These are phyloP conservation scores for Dromococcyx pavoninus DNA, from an alignment of 2,797 vertebrate species.

Conservation along the genomic window DNA sequence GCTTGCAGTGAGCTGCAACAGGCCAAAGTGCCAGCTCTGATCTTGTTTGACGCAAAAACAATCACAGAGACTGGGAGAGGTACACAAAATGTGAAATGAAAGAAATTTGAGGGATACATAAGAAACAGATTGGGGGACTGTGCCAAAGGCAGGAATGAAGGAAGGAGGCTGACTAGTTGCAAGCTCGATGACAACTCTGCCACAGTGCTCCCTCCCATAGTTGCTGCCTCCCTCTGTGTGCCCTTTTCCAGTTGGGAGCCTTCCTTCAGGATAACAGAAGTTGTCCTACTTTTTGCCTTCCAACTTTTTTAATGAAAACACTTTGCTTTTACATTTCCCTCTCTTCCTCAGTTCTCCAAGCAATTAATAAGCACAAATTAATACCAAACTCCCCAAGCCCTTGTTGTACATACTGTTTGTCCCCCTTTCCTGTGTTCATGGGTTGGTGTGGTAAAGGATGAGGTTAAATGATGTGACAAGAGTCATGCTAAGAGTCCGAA, in stretches of 20 bases:
- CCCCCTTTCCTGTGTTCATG: neutral
- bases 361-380: conserved; percentile 27
- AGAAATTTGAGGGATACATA: neutral
- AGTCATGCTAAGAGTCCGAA: neutral
- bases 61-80: neutral
- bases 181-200: neutral
- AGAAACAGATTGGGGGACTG: neutral
- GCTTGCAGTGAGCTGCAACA: neutral
- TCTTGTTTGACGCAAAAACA: neutral
- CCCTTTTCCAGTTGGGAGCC: neutral
- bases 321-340: neutral
- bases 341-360: conserved; percentile 21
- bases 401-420: neutral
- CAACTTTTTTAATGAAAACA: neutral
- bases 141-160: neutral
- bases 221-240: neutral
- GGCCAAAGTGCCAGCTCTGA: neutral
- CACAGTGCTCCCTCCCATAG: neutral
- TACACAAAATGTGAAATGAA: neutral
- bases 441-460: neutral
- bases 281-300: neutral
- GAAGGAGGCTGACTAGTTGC: neutral
- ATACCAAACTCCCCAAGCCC: neutral
- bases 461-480: neutral
- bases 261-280: neutral